phyloP scores from a whole-genome alignment of 1,140 invertebrate genomes.

The Leptinotarsa texana region DNA sequence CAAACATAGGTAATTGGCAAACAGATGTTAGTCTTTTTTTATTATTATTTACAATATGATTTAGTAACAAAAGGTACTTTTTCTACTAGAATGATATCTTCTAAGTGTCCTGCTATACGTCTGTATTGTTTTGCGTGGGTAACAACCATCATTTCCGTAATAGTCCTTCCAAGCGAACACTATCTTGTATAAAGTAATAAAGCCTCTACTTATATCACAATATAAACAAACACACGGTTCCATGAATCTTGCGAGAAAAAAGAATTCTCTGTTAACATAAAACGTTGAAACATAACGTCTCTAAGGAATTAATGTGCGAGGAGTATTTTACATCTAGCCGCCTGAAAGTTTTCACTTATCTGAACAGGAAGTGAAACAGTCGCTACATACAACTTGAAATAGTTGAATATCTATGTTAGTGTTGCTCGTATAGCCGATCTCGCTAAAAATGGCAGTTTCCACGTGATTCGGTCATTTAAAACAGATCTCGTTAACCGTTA shows the following conservation, averaged over 20 bases:
- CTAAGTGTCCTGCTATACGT: no score
- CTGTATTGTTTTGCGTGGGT: neutral
- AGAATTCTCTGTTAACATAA: conserved; percentile 5
- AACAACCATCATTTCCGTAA: neutral
- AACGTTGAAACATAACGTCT: conserved; percentile 1
- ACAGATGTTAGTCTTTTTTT: no score
- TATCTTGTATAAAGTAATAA: neutral
- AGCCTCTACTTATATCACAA: conserved; percentile 1
- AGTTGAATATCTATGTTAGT: conserved; percentile 8
- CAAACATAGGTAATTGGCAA: no score
- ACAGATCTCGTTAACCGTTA: conserved; percentile 2
- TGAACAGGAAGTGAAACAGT: conserved; percentile 8
- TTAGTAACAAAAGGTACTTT: no score
- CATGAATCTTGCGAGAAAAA: neutral
- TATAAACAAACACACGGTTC: neutral
- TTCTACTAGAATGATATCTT: no score
- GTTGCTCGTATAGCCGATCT: neutral
- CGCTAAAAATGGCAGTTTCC: neutral
- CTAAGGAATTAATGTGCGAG: neutral
- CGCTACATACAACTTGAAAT: conserved; percentile 8
- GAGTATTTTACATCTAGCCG: conserved; percentile 5
- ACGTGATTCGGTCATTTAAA: conserved; percentile 3
- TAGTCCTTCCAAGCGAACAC: neutral
- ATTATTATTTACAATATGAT: no score
- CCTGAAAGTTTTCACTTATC: conserved; percentile 8